Evolutionary conservation across 2,888 invertebrate genomes (phyloP).

Genomic region (Chrysolina haemoptera): DNA sequence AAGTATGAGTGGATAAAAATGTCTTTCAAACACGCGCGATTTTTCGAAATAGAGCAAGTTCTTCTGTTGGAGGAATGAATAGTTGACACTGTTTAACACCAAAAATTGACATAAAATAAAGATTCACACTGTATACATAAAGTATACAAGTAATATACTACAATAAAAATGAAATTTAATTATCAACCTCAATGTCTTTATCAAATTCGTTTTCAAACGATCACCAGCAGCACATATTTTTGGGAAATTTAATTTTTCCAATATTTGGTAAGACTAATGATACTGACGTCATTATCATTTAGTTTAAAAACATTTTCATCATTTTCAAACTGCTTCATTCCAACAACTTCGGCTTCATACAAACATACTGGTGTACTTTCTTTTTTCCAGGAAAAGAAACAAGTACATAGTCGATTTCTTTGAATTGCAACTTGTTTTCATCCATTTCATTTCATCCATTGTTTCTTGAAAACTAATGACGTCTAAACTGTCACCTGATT

Average conservation of each 20-base stretch:
- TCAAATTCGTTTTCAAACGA: constrained; percentile 19
- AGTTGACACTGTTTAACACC: too few species aligned
- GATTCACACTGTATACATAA: not conserved
- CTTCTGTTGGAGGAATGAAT: too few species aligned
- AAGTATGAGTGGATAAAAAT: too few species aligned
- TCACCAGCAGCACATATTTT: constrained; percentile 15
- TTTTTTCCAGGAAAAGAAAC: constrained; percentile 19
- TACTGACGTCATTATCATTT: constrained; percentile 13
- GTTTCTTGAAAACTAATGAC: constrained; percentile 13
- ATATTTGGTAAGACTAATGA: constrained; percentile 14
- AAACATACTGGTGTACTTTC: constrained; percentile 10
- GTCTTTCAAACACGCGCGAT: too few species aligned
- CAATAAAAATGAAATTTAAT: constrained; percentile 12
- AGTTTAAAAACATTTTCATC: constrained; percentile 13
- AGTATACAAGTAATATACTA: constrained; percentile 14
- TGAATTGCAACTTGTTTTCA: constrained; percentile 16
- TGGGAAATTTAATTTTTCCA: constrained; percentile 12
- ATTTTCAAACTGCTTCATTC: constrained; percentile 18
- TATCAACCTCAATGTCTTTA: constrained; percentile 16
- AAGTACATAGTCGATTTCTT: constrained; percentile 16
- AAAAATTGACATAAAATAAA: too few species aligned
- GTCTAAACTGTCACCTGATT: too few species aligned
- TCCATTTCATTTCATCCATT: constrained; percentile 8
- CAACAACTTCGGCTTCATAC: too few species aligned
- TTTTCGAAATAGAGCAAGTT: too few species aligned